phyloP scores from a whole-genome alignment of 2,888 invertebrate species.

The Vannuccia rotundouncinata region DNA sequence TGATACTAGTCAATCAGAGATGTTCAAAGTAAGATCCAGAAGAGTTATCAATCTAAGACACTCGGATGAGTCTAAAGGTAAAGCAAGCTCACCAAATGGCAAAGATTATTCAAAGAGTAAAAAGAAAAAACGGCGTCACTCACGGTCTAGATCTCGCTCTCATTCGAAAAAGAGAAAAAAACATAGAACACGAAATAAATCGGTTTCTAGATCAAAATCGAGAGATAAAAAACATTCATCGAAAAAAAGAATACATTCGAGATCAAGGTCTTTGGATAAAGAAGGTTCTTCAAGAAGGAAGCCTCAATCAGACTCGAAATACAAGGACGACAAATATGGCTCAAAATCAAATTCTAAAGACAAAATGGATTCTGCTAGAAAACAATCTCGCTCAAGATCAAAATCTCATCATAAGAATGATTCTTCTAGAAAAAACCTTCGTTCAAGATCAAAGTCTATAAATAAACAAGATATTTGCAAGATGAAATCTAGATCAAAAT shows the following conservation, averaged over 20 bases:
- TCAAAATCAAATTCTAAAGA: too few relatives aligned
- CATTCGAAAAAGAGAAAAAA: background rate
- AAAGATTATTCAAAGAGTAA: background rate
- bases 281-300: background rate
- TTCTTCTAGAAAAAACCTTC: too few relatives aligned
- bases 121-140: background rate
- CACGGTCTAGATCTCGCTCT: background rate
- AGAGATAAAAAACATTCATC: background rate
- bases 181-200: background rate
- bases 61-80: too few relatives aligned
- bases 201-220: background rate
- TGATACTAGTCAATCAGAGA: background rate
- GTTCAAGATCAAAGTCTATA: too few relatives aligned
- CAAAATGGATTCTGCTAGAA: too few relatives aligned
- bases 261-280: background rate
- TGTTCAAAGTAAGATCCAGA: background rate
- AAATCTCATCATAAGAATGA: too few relatives aligned
- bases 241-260: background rate
- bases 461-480: too few relatives aligned
- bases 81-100: too few relatives aligned
- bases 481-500: too few relatives aligned
- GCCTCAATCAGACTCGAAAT: background rate
- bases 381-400: too few relatives aligned
- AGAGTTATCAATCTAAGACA: background rate
- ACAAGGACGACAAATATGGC: too few relatives aligned